Base-by-base conservation (phyloP, 1,140 invertebrate species). In the Belonocnema kinseyi region DNA sequence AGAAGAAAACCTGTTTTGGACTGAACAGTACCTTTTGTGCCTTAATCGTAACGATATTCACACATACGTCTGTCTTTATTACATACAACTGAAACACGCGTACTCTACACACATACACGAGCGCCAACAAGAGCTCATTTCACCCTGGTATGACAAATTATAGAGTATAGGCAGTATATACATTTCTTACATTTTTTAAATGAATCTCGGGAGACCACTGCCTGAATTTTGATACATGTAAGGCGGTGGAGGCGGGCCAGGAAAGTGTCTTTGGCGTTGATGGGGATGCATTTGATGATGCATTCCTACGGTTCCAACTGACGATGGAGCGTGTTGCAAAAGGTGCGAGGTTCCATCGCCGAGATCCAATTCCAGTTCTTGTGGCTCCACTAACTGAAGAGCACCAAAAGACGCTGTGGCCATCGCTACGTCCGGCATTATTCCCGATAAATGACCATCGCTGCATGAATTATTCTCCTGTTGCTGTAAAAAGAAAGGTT, bases 401-500 rank as follows among this genome's bases (percentile, higher is more conserved):
- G 95, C 94, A 14, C 93, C 93, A 54, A 96, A 91, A 0, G 95
- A 95, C 3, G 95, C 93, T 0, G 96, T 96, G 50, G 96, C 96
- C 95, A 97, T 96, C n/a, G 96, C 96, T 70, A 97, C 96, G 89
- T 97, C 96, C 2, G 96, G 96, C 95, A 97, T 96, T 83, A 95
- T 94, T 80, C 96, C 95, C 72, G 95, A 96, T 51, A 97, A 90
- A 83, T 95, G 94, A 40, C 94, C 94, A 73, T 95, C 95, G 83
- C 92, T 93, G 82, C 93, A 93, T 12, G 92, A 93, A 85, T 93
- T 93, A 78, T 90, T 92, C 80, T 93, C 94, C 78, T 91, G 91
- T 90, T 95, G 88, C 84, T 88, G 80, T 19, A 76, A 73, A 52
- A 73, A 70, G 17, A 40, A 33, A 2, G 12, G 17, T 17, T 17